Base-by-base conservation (phyloP, 1,140 invertebrate species). In the Temnothorax longispinosus region DNA sequence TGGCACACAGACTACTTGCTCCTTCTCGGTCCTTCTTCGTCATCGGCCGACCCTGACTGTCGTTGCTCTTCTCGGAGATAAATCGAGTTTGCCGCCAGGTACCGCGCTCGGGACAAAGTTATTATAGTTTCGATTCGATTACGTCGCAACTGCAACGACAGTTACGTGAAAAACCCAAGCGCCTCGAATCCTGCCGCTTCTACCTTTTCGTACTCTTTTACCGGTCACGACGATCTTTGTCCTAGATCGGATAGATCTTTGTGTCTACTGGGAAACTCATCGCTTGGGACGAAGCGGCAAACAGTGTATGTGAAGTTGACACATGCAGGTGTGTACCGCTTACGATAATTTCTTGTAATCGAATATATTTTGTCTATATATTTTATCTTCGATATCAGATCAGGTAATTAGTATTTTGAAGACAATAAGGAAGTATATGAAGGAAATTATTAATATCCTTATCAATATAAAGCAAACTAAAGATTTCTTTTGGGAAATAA, bases 41-140 rank as follows among this genome's bases (percentile, higher is more conserved):
- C 65, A 32, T 4, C 50, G 64, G 64, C 3, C 85, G 77, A 72
- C 77, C 38, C 64, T 80, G 84, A 86, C 62, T 65, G 85, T 78
- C 64, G 85, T 56, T 41, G 21, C 38, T 77, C 52, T 52, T 69
- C 75, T 74, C 67, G 56, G 35, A 86, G 85, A 87, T 87, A 87
- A 87, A 87, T 87, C 85, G 85, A 87, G 85, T 87, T 87, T 87
- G 64, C 56, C 85, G 78, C 35, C 76, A 71, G 77, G 85, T 84
- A 84, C 77, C 77, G 76, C 76, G 62, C 52, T 86, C 76, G 85
- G 54, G 78, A 82, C 85, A 72, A 87, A 87, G 85, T 87, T 87
- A 87, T 87, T 87, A 87, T 87, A 87, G 85, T 87, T 87, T 87
- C 67, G 77, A 87, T 87, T 87, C 85, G 85, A 87, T 87, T 87